A percentile compares a stretch with the other conserved stretches of the same genome.
These are phyloP conservation scores for Ia io DNA, from an alignment of 2,113 vertebrate species.

Conservation along the genomic window DNA sequence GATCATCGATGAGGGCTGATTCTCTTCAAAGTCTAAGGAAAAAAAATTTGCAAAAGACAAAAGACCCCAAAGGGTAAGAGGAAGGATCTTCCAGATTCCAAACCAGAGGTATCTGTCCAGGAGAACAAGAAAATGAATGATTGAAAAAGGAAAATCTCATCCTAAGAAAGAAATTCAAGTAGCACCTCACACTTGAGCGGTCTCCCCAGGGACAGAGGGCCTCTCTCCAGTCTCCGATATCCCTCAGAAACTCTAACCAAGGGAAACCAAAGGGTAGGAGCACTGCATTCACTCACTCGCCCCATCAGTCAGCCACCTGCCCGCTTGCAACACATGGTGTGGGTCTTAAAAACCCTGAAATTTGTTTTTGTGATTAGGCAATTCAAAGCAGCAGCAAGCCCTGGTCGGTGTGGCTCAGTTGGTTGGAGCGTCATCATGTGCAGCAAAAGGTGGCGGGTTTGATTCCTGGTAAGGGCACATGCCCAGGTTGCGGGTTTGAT, in stretches of 20 bases:
- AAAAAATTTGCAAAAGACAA: not conserved
- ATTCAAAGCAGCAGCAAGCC: not conserved
- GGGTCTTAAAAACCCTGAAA: not conserved
- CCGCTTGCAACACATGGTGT: not conserved
- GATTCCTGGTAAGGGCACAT: not conserved
- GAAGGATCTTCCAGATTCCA: not conserved
- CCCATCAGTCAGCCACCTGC: not conserved
- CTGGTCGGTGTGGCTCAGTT: not conserved
- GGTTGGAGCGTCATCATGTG: not conserved
- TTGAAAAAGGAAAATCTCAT: not conserved
- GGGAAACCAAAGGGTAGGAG: not conserved
- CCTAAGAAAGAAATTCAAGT: not conserved
- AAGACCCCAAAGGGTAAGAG: not conserved
- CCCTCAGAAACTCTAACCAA: not conserved
- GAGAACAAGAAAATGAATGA: not conserved
- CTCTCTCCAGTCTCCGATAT: not conserved
- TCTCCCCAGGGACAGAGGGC: not conserved
- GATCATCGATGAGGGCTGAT: not conserved
- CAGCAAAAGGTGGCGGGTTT: not conserved
- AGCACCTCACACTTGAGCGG: not conserved
- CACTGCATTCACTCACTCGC: not conserved
- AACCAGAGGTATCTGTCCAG: not conserved
- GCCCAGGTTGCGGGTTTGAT: not conserved
- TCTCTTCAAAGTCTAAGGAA: slow-evolving; percentile 22
- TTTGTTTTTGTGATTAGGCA: not conserved